Evolutionary conservation across 92 coral and sea anemone species (phyloP).

Genomic region (Porites evermanni): DNA sequence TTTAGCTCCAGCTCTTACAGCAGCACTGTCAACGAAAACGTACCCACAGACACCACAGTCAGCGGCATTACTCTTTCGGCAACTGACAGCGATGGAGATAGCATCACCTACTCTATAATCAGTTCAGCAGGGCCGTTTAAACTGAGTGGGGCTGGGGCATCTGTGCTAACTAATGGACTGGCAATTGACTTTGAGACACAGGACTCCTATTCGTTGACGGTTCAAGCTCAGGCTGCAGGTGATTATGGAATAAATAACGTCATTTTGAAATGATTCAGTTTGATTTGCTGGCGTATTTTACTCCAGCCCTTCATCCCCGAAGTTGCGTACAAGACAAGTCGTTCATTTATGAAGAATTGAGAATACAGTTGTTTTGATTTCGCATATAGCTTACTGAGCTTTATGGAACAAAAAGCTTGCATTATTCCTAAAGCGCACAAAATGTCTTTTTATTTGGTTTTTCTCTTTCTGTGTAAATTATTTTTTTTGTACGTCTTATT

Average conservation of each 20-base stretch:
- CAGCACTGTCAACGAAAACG: conserved; percentile 63
- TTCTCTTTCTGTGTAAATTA: too few species aligned
- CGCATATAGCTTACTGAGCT: too few species aligned
- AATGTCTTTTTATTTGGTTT: too few species aligned
- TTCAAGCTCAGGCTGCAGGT: conserved; percentile 69
- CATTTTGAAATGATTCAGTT: too few species aligned
- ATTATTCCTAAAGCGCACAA: too few species aligned
- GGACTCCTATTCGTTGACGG: conserved; percentile 52
- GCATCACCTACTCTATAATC: conserved; percentile 53
- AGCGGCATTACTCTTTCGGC: conserved; percentile 68
- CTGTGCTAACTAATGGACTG: conserved; percentile 64
- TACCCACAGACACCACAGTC: conserved; percentile 65
- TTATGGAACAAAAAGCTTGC: too few species aligned
- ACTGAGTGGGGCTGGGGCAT: conserved; percentile 55
- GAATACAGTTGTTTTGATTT: too few species aligned
- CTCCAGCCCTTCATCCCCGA: not conserved
- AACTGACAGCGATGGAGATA: conserved; percentile 60
- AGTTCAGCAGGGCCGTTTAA: conserved; percentile 73
- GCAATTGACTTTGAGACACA: conserved; percentile 63
- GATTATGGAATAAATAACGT: not conserved
- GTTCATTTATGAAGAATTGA: not conserved
- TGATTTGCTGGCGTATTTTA: not conserved
- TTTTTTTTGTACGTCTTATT: too few species aligned
- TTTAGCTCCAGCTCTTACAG: conserved; percentile 58
- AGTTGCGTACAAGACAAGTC: not conserved